These are phyloP conservation scores for Hypanus sabinus DNA, from an alignment of 2,113 vertebrate genomes.

Conservation along the genomic window DNA sequence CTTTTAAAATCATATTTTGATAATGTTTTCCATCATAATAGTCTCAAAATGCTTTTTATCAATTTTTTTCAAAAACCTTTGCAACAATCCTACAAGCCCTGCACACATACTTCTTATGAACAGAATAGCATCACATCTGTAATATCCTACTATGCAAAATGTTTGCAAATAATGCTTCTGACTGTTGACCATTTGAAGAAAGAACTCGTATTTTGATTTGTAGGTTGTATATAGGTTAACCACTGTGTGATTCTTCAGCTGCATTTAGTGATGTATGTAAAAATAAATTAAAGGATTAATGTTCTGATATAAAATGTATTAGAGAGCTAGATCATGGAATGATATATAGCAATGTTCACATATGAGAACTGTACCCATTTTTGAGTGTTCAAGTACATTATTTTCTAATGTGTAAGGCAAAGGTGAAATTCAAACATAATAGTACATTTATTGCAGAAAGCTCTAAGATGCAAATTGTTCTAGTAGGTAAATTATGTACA, in stretches of 20 bases:
- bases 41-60: constrained; percentile 79
- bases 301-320: constrained; percentile 29
- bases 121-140: constrained; percentile 85
- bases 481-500: constrained; percentile 8
- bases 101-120: constrained; percentile 77
- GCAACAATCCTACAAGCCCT: constrained; percentile 76
- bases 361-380: constrained; percentile 81
- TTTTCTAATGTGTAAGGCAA: constrained; percentile 96
- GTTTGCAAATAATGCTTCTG: constrained; percentile 85
- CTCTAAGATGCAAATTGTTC: neutral
- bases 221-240: constrained; percentile 1
- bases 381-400: constrained; percentile 90
- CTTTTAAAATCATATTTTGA: constrained; percentile 6
- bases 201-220: constrained; percentile 70
- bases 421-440: constrained; percentile 32
- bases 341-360: constrained; percentile 82
- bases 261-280: constrained; percentile 25
- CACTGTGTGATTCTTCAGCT: constrained; percentile 38
- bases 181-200: constrained; percentile 81
- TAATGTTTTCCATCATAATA: constrained; percentile 67
- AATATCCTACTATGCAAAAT: constrained; percentile 76
- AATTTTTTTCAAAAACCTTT: constrained; percentile 82
- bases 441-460: constrained; percentile 26
- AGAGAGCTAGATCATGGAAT: constrained; percentile 46
- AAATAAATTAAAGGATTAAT: constrained; percentile 38